A percentile compares a stretch with the other conserved stretches of the same genome.
Conservation (phyloP, 2,888 invertebrate species). For the Minunthozetes semirufus region DNA sequence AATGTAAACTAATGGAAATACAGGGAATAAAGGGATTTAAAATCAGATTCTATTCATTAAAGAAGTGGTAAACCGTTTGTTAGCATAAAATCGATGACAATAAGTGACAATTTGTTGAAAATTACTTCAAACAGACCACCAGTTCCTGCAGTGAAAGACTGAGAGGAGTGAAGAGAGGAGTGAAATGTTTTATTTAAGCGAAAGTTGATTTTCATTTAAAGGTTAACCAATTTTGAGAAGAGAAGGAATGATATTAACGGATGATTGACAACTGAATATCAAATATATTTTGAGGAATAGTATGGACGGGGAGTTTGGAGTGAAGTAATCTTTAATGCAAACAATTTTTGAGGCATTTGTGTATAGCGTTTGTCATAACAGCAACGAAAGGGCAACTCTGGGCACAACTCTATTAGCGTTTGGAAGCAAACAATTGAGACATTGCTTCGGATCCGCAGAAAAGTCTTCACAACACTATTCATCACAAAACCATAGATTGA, state of each 20-base stretch:
- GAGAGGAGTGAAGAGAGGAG: background rate
- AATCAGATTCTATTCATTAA: no score
- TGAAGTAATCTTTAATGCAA: slow-evolving; percentile 30
- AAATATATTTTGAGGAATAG: background rate
- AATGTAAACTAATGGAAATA: no score
- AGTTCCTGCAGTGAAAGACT: background rate
- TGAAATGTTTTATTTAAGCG: slow-evolving; percentile 6
- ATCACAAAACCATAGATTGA: background rate
- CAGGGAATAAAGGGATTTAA: no score
- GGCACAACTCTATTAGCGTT: background rate
- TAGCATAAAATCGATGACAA: background rate
- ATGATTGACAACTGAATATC: slow-evolving; percentile 29
- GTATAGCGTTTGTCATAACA: slow-evolving; percentile 15
- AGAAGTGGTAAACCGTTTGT: no score
- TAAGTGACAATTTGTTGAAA: background rate
- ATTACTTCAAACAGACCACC: background rate
- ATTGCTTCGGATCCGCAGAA: background rate
- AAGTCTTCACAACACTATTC: background rate
- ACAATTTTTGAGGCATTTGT: slow-evolving; percentile 12
- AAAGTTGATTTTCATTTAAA: slow-evolving; percentile 19
- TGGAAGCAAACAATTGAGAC: background rate
- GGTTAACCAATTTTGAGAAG: slow-evolving; percentile 20
- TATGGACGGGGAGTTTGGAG: slow-evolving; percentile 8
- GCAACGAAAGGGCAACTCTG: background rate
- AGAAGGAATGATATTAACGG: slow-evolving; percentile 19